Evolutionary conservation across 1,140 invertebrate species (phyloP).

Genomic region (Formica selysi): DNA sequence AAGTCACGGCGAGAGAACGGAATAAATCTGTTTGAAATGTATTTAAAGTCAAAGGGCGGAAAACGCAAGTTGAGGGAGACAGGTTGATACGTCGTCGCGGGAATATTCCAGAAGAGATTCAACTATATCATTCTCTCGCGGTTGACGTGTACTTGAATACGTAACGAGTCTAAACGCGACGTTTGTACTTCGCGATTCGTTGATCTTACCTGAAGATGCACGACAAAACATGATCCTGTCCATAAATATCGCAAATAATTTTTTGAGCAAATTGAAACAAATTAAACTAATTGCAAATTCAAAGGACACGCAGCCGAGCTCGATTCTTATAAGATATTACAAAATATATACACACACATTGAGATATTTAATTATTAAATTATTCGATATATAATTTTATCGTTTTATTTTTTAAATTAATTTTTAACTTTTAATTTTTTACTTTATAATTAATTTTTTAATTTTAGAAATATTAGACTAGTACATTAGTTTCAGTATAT

Average conservation of each 20-base stretch:
- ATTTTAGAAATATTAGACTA: too few species aligned
- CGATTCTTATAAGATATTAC: neutral
- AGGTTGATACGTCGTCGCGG: neutral
- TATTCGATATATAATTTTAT: too few species aligned
- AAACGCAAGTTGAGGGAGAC: neutral
- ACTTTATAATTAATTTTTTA: too few species aligned
- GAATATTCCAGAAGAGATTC: conserved; percentile 6
- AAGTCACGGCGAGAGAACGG: neutral
- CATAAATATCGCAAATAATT: neutral
- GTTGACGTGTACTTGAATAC: conserved; percentile 46
- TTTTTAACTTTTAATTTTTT: too few species aligned
- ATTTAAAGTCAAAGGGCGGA: neutral
- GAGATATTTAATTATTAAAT: too few species aligned
- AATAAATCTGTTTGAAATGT: conserved; percentile 41
- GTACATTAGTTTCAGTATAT: too few species aligned
- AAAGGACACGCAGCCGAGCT: neutral
- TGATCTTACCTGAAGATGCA: neutral
- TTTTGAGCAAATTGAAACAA: neutral
- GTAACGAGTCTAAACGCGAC: conserved; percentile 42
- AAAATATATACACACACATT: neutral
- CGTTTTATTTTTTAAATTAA: too few species aligned
- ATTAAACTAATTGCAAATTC: neutral
- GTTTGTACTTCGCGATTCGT: conserved; percentile 20
- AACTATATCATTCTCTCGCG: neutral
- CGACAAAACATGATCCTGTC: too few species aligned